phyloP scores from a whole-genome alignment of 2,797 vertebrate genomes.

The Poecilia gillii region DNA sequence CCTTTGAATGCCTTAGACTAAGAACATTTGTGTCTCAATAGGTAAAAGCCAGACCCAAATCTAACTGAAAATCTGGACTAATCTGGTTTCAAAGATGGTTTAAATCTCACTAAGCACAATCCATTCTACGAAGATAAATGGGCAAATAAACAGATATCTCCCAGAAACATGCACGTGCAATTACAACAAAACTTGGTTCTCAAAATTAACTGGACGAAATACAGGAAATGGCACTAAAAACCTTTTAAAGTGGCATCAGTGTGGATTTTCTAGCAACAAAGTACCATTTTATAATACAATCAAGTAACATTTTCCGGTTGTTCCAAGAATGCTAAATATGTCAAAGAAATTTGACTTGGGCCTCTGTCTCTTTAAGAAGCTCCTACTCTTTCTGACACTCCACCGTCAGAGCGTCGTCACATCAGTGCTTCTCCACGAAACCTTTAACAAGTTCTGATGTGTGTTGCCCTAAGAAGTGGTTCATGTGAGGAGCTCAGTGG shows the following conservation, averaged over 20 bases:
- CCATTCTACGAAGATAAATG: not conserved
- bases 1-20: not conserved
- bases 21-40: not conserved
- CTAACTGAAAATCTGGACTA: not conserved
- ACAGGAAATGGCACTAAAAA: not conserved
- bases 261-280: too few species aligned
- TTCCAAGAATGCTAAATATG: too few species aligned
- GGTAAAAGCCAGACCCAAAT: not conserved
- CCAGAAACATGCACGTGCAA: not conserved
- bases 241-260: not conserved
- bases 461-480: too few species aligned
- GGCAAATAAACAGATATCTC: not conserved
- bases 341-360: too few species aligned
- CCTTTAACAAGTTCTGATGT: too few species aligned
- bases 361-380: too few species aligned
- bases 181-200: not conserved
- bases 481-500: too few species aligned
- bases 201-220: not conserved
- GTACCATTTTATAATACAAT: too few species aligned
- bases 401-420: too few species aligned
- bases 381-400: too few species aligned
- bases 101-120: not conserved
- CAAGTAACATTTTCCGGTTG: too few species aligned
- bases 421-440: too few species aligned
- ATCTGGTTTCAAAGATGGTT: not conserved